These are phyloP conservation scores for Cenopis cana DNA, from an alignment of 2,888 invertebrate species.

Conservation along the genomic window DNA sequence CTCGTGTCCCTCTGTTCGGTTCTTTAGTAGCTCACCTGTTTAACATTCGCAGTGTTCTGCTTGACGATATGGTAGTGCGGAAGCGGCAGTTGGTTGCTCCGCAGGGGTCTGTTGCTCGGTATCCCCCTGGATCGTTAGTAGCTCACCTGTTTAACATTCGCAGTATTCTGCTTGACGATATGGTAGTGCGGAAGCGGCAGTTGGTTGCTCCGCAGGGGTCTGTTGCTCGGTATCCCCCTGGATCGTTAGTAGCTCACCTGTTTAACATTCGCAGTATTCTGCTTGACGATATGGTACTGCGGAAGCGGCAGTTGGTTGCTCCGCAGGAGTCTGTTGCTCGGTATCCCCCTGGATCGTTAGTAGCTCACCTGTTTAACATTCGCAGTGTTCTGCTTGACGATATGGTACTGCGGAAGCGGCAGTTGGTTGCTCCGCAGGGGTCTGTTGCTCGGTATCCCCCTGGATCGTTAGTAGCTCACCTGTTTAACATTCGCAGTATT, in stretches of 20 bases:
- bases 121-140: not conserved
- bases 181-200: constrained; percentile 90
- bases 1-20: constrained; percentile 10
- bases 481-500: constrained; percentile 90
- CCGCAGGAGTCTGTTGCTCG: constrained; percentile 77
- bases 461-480: constrained; percentile 54
- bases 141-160: constrained; percentile 62
- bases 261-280: constrained; percentile 78
- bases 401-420: constrained; percentile 89
- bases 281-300: constrained; percentile 86
- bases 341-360: not conserved
- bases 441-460: constrained; percentile 52
- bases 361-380: constrained; percentile 48
- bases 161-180: constrained; percentile 82
- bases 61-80: constrained; percentile 88
- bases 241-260: not conserved
- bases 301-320: constrained; percentile 91
- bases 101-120: constrained; percentile 71
- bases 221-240: constrained; percentile 50
- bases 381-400: constrained; percentile 85
- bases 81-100: constrained; percentile 89
- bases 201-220: constrained; percentile 87
- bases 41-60: constrained; percentile 80
- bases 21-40: constrained; percentile 3
- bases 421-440: constrained; percentile 88